These are phyloP conservation scores for Drosophila willistoni DNA, from an alignment of 1,140 invertebrate species.

Conservation along the genomic window DNA sequence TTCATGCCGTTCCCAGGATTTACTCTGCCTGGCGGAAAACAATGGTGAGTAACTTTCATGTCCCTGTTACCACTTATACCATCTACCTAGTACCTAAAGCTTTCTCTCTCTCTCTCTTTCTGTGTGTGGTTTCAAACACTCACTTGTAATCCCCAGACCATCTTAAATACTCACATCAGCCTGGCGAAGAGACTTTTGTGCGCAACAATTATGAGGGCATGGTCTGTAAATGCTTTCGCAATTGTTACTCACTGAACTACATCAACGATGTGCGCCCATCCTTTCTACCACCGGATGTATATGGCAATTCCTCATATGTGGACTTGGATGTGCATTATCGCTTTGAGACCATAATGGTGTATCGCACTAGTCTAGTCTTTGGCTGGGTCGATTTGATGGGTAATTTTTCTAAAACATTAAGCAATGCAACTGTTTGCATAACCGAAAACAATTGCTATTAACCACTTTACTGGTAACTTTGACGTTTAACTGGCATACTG, in stretches of 20 bases:
- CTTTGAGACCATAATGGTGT: slow-evolving; percentile 76
- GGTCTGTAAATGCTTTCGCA: slow-evolving; percentile 77
- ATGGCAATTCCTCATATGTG: slow-evolving; percentile 67
- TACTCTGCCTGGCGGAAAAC: slow-evolving; percentile 68
- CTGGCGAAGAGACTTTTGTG: slow-evolving; percentile 65
- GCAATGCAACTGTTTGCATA: background rate
- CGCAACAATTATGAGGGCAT: slow-evolving; percentile 65
- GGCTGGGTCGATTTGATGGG: slow-evolving; percentile 81
- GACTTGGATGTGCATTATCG: slow-evolving; percentile 76
- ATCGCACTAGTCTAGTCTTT: slow-evolving; percentile 76
- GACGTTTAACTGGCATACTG: no score
- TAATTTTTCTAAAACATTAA: slow-evolving; percentile 33
- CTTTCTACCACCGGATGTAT: slow-evolving; percentile 64
- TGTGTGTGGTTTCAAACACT: background rate
- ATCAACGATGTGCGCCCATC: slow-evolving; percentile 72
- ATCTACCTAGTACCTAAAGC: background rate
- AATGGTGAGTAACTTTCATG: slow-evolving; percentile 57
- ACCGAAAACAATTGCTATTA: background rate
- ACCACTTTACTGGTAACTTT: no score
- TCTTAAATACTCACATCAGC: slow-evolving; percentile 63
- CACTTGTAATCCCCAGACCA: slow-evolving; percentile 33
- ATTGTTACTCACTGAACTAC: slow-evolving; percentile 78
- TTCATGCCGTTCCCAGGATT: slow-evolving; percentile 65
- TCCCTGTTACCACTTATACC: background rate
- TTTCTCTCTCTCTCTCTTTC: background rate